These are phyloP conservation scores for Abrostola triplasia DNA, from an alignment of 2,888 invertebrate genomes.

Conservation along the genomic window DNA sequence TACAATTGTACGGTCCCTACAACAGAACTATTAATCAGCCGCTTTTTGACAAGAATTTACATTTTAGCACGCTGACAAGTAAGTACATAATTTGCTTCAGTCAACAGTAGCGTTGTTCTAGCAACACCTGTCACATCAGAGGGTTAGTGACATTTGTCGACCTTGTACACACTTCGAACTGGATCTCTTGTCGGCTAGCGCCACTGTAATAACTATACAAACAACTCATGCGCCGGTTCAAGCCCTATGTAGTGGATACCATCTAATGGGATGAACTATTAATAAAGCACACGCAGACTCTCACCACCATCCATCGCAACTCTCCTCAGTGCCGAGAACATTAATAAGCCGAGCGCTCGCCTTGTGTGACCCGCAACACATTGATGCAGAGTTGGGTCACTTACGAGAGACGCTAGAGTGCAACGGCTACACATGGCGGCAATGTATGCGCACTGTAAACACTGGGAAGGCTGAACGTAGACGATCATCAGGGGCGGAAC, in stretches of 20 bases:
- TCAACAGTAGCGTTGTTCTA: constrained; percentile 16
- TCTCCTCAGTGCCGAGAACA: too few species aligned
- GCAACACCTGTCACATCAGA: constrained; percentile 45
- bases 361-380: too few species aligned
- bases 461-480: too few species aligned
- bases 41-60: constrained; percentile 21
- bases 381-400: too few species aligned
- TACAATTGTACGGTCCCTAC: too few species aligned
- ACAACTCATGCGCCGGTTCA: constrained; percentile 2
- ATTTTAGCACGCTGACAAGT: constrained; percentile 19
- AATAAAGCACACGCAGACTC: too few species aligned
- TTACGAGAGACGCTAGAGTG: too few species aligned
- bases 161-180: constrained; percentile 28
- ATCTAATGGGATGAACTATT: constrained; percentile 14
- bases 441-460: too few species aligned
- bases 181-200: constrained; percentile 27
- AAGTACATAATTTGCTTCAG: constrained; percentile 27
- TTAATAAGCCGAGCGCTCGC: too few species aligned
- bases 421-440: too few species aligned
- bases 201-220: constrained; percentile 22
- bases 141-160: constrained; percentile 52
- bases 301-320: too few species aligned
- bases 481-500: too few species aligned
- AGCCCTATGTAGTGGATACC: constrained; percentile 10
- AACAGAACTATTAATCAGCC: constrained; percentile 20